A percentile compares a stretch with the other conserved stretches of the same genome.
phyloP scores from a whole-genome alignment of 2,113 vertebrate genomes.

The Cephalopholis sonnerati region DNA sequence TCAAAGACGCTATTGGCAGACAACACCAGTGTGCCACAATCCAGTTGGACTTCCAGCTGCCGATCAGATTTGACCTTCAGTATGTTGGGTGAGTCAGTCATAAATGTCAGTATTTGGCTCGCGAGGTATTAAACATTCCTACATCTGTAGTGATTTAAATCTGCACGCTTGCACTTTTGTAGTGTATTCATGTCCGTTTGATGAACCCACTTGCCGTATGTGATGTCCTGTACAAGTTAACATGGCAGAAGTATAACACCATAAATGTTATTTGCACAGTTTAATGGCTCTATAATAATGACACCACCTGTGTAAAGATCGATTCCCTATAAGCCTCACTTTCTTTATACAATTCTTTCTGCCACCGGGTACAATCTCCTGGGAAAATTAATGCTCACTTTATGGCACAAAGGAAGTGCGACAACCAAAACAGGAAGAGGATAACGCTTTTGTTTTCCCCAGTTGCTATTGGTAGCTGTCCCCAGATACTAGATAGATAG shows the following conservation, averaged over 20 bases:
- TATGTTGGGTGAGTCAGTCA: constrained; percentile 86
- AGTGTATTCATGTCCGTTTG: not conserved
- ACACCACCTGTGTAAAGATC: too few species aligned
- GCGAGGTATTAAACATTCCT: constrained; percentile 25
- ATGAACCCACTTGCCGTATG: not conserved
- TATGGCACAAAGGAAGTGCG: too few species aligned
- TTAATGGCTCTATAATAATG: too few species aligned
- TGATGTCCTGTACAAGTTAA: constrained; percentile 4
- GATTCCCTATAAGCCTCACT: too few species aligned
- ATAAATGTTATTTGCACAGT: too few species aligned
- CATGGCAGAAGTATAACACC: not conserved
- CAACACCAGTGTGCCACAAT: constrained; percentile 94
- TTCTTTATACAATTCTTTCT: too few species aligned
- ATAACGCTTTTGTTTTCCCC: too few species aligned
- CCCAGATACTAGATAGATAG: too few species aligned
- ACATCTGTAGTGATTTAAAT: constrained; percentile 49
- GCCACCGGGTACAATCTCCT: too few species aligned
- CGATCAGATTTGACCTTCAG: constrained; percentile 89
- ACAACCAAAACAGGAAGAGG: too few species aligned
- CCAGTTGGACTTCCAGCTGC: constrained; percentile 96
- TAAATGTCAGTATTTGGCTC: constrained; percentile 20
- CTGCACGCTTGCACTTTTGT: not conserved
- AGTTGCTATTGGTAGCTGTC: too few species aligned
- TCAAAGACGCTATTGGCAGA: constrained; percentile 90
- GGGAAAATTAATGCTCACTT: too few species aligned